These are phyloP conservation scores for Microctenopoma steveboyesi DNA, from an alignment of 2,797 vertebrate species.

Conservation along the genomic window DNA sequence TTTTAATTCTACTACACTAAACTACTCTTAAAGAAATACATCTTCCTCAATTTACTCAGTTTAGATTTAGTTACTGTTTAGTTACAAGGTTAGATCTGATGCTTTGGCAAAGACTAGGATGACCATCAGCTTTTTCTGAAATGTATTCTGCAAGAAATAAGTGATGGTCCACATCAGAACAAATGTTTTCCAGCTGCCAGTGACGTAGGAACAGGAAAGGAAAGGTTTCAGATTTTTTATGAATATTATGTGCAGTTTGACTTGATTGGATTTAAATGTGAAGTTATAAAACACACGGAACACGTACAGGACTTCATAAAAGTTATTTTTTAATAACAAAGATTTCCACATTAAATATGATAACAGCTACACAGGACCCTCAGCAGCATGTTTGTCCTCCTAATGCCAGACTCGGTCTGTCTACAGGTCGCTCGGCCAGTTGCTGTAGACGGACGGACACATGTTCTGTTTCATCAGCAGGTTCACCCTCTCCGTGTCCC, in stretches of 20 bases:
- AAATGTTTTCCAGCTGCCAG: too few relatives aligned
- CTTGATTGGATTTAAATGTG: too few relatives aligned
- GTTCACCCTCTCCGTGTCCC: constrained; percentile 76
- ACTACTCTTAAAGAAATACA: too few relatives aligned
- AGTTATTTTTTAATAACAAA: constrained; percentile 63
- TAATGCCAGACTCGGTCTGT: constrained; percentile 2
- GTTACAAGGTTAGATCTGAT: too few relatives aligned
- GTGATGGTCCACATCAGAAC: too few relatives aligned
- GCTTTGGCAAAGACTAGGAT: too few relatives aligned
- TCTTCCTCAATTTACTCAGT: neutral
- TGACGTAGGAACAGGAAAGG: too few relatives aligned
- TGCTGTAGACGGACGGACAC: constrained; percentile 76
- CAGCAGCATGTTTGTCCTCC: constrained; percentile 4
- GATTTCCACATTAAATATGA: constrained; percentile 42
- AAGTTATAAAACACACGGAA: constrained; percentile 10
- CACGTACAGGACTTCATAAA: constrained; percentile 28
- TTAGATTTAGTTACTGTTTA: neutral
- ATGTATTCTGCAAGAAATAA: too few relatives aligned
- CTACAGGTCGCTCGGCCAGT: constrained; percentile 71
- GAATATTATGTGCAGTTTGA: too few relatives aligned
- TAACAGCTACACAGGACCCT: constrained; percentile 26
- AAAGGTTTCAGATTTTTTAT: too few relatives aligned
- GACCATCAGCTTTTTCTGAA: too few relatives aligned
- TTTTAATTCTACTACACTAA: too few relatives aligned
- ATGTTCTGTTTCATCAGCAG: constrained; percentile 80